A percentile compares a stretch with the other conserved stretches of the same genome.
Conservation (phyloP, 1,140 invertebrate genomes). For the Procambarus clarkii region DNA sequence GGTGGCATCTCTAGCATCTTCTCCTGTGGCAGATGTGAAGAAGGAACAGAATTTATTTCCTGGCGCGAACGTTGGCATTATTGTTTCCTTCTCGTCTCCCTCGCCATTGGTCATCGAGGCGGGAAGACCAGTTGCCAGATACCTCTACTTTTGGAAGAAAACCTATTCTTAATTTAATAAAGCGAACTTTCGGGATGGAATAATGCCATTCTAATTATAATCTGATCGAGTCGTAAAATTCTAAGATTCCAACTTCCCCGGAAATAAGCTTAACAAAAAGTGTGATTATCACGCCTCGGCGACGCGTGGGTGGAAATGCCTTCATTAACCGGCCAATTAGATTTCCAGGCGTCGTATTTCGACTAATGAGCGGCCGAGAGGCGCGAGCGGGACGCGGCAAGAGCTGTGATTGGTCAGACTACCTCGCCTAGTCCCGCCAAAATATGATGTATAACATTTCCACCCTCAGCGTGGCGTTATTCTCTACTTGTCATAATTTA, state of each 20-base stretch:
- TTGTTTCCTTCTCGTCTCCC: constrained; percentile 51
- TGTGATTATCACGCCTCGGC: constrained; percentile 42
- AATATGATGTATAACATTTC: constrained; percentile 30
- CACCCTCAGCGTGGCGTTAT: not conserved
- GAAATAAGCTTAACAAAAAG: constrained; percentile 26
- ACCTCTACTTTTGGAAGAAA: not conserved
- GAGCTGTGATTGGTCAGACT: constrained; percentile 44
- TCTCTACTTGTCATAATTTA: not conserved
- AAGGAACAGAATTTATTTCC: constrained; percentile 57
- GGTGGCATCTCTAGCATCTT: constrained; percentile 42
- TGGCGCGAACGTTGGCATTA: constrained; percentile 50
- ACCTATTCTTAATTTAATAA: not conserved
- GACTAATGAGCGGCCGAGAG: constrained; percentile 61
- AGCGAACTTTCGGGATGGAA: not conserved
- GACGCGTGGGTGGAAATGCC: constrained; percentile 45
- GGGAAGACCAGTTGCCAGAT: constrained; percentile 43
- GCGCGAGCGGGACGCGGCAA: constrained; percentile 36
- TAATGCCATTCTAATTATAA: constrained; percentile 19
- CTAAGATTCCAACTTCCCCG: not conserved
- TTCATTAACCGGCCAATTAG: constrained; percentile 67
- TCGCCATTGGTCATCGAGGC: constrained; percentile 65
- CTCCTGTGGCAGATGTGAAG: constrained; percentile 46
- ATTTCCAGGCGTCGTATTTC: constrained; percentile 58
- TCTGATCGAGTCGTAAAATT: constrained; percentile 28
- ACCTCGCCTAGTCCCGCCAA: constrained; percentile 22